Conservation (phyloP, 2,888 invertebrate genomes). For the Xylocampa areola region DNA sequence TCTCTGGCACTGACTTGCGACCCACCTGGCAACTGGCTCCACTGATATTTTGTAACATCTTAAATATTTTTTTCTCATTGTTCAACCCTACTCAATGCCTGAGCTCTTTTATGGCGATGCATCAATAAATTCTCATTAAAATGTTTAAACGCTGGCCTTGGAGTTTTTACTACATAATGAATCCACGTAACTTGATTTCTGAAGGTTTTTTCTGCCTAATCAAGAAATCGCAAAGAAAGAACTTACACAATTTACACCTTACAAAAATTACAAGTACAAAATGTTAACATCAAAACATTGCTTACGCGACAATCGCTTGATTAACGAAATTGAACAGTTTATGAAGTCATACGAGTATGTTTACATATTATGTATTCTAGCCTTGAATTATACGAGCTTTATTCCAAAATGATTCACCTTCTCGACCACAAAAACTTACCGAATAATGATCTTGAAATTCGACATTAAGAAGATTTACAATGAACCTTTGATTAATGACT, state of each 20-base stretch:
- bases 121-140: conserved; percentile 66
- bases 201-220: conserved; percentile 12
- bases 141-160: conserved; percentile 63
- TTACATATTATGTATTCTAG: conserved; percentile 38
- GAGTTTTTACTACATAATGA: conserved; percentile 59
- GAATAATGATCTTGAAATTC: conserved; percentile 65
- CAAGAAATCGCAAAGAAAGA: conserved; percentile 5
- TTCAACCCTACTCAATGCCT: conserved; percentile 56
- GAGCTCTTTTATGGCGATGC: conserved; percentile 54
- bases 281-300: conserved; percentile 14
- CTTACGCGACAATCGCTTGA: conserved; percentile 16
- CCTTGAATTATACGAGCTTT: conserved; percentile 47
- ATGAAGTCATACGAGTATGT: conserved; percentile 26
- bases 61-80: conserved; percentile 68
- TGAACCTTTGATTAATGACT: conserved; percentile 73
- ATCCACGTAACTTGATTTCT: conserved; percentile 22
- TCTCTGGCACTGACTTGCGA: conserved; percentile 64
- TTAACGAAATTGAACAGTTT: conserved; percentile 11
- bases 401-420: conserved; percentile 55
- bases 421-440: conserved; percentile 35
- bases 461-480: conserved; percentile 67
- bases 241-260: conserved; percentile 16
- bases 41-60: conserved; percentile 74
- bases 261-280: conserved; percentile 20
- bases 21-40: conserved; percentile 59